Base-by-base conservation (phyloP, 2,888 invertebrate species). In the Ormyrus pomaceus region DNA sequence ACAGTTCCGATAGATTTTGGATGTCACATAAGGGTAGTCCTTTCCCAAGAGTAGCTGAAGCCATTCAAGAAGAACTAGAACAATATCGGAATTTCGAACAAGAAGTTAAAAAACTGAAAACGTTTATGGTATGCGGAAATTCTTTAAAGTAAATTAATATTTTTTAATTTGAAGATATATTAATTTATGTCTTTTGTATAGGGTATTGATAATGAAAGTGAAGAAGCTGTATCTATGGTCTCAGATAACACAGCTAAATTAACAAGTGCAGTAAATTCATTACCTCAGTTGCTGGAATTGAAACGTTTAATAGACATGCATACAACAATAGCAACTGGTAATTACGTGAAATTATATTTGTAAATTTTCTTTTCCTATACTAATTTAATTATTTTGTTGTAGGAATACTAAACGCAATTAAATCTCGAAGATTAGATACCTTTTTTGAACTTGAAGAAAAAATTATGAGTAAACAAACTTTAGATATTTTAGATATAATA, bases 381-480 rank as follows among this genome's bases (percentile, higher is more conserved):
- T 82, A 66, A 61, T 62, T 77, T 73, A 72, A n/a, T 71, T 65
- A 69, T 61, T 71, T 73, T 71, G 45, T 80, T 48, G 6, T 88
- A 92, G 95, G 95, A 10, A 95, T 97, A 84, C 91, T 97, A 78
- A 96, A 96, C 91, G 93, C 93, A 71, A 97, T 97, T 65, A 97
- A 98, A 92, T 94, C 95, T 0, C 93, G 99, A 73, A 95, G 99
- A 84, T 91, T 99, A 71, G 99, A 99, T 90, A 96, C 97, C 0
- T 97, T 97, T 88, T 99, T 99, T 89, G 99, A 99, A 91, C 92
- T 98, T 80, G 99, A 99, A 92, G 99, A 99, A 89, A 99, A 99
- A 91, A 95, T 99, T 66, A 97, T 99, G 96, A 96, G 96, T 70
- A 96, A 95, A 91, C 94, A 94, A 84, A 94, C 94, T 5, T 91